Conservation (phyloP, 2,797 vertebrate genomes). For the Myripristis jacobus region DNA sequence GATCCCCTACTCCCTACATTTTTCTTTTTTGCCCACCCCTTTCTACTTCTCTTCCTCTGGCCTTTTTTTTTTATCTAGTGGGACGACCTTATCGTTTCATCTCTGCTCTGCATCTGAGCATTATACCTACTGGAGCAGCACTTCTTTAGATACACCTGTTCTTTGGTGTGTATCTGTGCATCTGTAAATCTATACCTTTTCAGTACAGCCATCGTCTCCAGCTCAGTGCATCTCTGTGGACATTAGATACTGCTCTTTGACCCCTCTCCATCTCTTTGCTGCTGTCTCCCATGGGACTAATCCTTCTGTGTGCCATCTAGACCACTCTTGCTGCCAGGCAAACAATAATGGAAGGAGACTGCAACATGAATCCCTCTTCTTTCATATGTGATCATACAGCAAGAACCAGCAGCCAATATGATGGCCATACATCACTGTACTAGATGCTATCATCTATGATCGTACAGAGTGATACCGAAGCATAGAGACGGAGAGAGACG, state of each 20-base stretch:
- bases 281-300: not conserved
- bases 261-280: not conserved
- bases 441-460: not conserved
- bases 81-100: slow-evolving; percentile 36
- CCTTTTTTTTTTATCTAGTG: not conserved
- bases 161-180: slow-evolving; percentile 17
- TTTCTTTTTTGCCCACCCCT: slow-evolving; percentile 5
- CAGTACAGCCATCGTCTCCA: slow-evolving; percentile 6
- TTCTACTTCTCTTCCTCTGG: not conserved
- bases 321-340: not conserved
- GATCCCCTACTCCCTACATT: not conserved
- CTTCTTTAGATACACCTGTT: slow-evolving; percentile 38
- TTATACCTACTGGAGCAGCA: slow-evolving; percentile 1
- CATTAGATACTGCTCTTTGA: slow-evolving; percentile 42
- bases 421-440: not conserved
- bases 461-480: too few relatives aligned
- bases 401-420: not conserved
- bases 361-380: not conserved
- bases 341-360: not conserved
- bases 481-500: too few relatives aligned
- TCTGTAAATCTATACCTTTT: slow-evolving; percentile 6
- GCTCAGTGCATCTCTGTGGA: slow-evolving; percentile 21
- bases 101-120: slow-evolving; percentile 11
- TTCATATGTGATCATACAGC: not conserved
- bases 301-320: not conserved